A percentile compares a stretch with the other conserved stretches of the same genome.
Evolutionary conservation across 2,888 invertebrate species (phyloP).

Genomic region (Bombylius discolor): DNA sequence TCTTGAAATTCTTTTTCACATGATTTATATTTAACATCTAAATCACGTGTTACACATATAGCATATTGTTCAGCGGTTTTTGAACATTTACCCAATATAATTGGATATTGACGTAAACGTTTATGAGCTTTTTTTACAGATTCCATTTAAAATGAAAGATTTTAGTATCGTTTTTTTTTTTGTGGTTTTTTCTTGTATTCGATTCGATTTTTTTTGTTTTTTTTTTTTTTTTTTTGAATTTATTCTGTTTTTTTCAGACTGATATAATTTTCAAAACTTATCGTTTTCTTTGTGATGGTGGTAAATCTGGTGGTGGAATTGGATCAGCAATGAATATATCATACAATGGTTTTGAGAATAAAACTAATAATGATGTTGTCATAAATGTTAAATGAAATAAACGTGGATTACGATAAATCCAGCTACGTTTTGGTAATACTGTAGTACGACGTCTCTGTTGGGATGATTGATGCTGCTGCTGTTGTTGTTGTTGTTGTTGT

Average conservation of each 20-base stretch:
- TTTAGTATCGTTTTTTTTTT: not conserved
- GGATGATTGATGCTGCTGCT: no score
- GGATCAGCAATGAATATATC: slow-evolving; percentile 43
- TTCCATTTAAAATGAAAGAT: slow-evolving; percentile 46
- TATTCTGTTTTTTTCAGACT: no score
- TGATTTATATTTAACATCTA: slow-evolving; percentile 54
- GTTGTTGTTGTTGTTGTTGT: slow-evolving; percentile 13
- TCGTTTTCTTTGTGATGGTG: slow-evolving; percentile 17
- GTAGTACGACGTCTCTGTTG: slow-evolving; percentile 26
- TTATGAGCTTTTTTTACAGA: slow-evolving; percentile 62
- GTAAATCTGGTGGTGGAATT: slow-evolving; percentile 28
- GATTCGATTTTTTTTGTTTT: no score
- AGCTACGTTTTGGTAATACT: slow-evolving; percentile 40
- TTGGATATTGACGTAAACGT: slow-evolving; percentile 61
- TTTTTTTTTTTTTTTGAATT: no score
- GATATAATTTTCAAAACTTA: not conserved
- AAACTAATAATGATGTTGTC: slow-evolving; percentile 39
- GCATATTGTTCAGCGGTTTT: slow-evolving; percentile 61
- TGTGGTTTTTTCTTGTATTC: no score
- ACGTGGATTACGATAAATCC: slow-evolving; percentile 48
- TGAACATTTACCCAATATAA: slow-evolving; percentile 57
- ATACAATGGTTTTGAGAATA: slow-evolving; percentile 62
- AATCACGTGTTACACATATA: slow-evolving; percentile 61
- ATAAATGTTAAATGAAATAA: slow-evolving; percentile 44
- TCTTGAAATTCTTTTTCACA: slow-evolving; percentile 66